Base-by-base conservation (phyloP, 2,797 vertebrate species). In the Liparis tanakae region DNA sequence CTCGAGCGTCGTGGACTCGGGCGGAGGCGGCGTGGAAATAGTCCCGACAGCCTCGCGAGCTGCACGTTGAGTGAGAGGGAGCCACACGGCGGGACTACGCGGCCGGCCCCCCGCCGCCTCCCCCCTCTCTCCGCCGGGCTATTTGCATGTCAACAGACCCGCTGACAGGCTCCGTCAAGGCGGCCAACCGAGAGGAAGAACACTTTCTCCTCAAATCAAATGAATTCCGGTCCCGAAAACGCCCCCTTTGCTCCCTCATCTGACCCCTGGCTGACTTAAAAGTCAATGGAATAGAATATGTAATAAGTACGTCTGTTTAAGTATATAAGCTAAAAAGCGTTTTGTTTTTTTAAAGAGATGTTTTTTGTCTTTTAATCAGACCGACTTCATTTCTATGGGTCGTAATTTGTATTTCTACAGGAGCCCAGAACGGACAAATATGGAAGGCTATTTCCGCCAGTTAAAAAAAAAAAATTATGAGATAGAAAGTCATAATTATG, bases 121-220 rank as follows among this genome's bases (percentile, higher is more conserved):
- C 37, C 41, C 61, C 58, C 34, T 25, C 20, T 44, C 20, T 13
- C 5, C 5, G 10, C 25, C 20, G 8, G 4, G 6, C 12, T 0
- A 51, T 77, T 61, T 37, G 48, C 74, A 74, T 70, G 75, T 78
- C 43, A 78, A 74, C 54, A 30, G 34, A 62, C 4, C 51, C 30
- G 70, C 59, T 18, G 64, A 73, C 57, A 67, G 6, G 18, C 39
- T 41, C 30, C 15, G 48, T 37, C 63, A 70, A 12, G 10, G 7
- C 37, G 10, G 7, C 1, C 44, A 30, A n/a, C 36, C 3, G 20
- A 37, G 50, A 58, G 46, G 39, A 8, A 22, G 50, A 20, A 58
- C 34, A 51, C 30, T 46, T 46, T 58, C 37, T 33, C 43, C 51
- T 63, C 43, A 18, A 6, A 22, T 43, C 2, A 51, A 34, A 51